A percentile compares a stretch with the other conserved stretches of the same genome.
phyloP scores from a whole-genome alignment of 2,888 invertebrate species.

The Amorpha juglandis region DNA sequence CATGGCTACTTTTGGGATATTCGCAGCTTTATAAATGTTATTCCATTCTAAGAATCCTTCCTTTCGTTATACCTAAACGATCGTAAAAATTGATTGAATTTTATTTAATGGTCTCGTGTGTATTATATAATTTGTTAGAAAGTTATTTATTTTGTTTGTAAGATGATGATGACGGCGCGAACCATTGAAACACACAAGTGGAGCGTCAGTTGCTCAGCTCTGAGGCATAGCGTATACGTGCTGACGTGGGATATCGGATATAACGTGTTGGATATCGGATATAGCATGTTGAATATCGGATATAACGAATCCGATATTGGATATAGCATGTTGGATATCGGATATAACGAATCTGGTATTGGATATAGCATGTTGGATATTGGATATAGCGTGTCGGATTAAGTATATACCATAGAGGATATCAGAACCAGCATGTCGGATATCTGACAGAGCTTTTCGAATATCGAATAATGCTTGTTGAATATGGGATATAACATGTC shows the following conservation, averaged over 20 bases:
- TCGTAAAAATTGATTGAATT: not conserved
- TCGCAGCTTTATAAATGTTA: not conserved
- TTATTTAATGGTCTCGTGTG: not conserved
- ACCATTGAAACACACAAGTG: not conserved
- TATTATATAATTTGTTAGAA: not conserved
- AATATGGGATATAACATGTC: not conserved
- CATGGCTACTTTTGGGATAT: not conserved
- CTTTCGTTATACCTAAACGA: not conserved
- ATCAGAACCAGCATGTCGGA: not conserved
- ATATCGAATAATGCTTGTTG: not conserved
- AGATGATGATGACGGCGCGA: constrained; percentile 1
- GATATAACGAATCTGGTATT: not conserved
- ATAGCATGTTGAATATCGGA: not conserved
- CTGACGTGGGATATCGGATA: no score
- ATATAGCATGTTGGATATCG: not conserved
- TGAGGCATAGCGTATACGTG: constrained; percentile 16
- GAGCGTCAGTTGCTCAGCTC: constrained; percentile 9
- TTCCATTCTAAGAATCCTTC: no score
- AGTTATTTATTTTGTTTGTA: not conserved
- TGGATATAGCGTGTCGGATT: not conserved
- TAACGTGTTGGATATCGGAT: no score
- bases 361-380: not conserved
- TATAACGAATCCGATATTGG: not conserved
- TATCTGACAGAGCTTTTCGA: not conserved
- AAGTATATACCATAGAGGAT: no score